Percentiles rank a stretch among this genome's conserved stretches.
These are phyloP conservation scores for Cryptosula pallasiana DNA, from an alignment of 2,888 invertebrate species.

Conservation along the genomic window DNA sequence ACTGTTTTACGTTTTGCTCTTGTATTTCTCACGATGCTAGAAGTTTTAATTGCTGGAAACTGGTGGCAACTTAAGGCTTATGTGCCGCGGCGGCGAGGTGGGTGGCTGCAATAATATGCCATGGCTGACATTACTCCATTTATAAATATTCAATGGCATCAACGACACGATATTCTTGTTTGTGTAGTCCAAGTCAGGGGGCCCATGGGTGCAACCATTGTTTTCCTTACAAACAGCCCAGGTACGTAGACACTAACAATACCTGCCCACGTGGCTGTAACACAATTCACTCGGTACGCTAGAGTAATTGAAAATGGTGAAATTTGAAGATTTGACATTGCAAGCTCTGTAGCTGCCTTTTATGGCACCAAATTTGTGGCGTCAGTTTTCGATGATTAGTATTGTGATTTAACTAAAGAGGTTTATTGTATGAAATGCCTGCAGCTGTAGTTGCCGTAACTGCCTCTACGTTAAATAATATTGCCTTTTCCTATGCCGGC, in stretches of 20 bases:
- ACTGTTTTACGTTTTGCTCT: too few species aligned
- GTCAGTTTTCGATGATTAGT: conserved; percentile 2
- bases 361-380: not conserved
- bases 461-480: too few species aligned
- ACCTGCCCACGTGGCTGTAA: not conserved
- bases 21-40: too few species aligned
- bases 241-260: not conserved
- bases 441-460: too few species aligned
- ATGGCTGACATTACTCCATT: not conserved
- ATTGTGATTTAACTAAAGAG: not conserved
- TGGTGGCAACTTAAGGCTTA: too few species aligned
- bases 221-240: not conserved
- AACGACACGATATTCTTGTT: not conserved
- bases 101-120: not conserved
- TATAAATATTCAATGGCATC: not conserved
- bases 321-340: conserved; percentile 14
- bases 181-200: not conserved
- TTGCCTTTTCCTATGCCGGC: too few species aligned
- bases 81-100: too few species aligned
- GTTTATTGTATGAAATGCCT: not conserved
- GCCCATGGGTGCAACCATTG: not conserved
- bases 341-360: not conserved
- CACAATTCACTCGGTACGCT: not conserved
- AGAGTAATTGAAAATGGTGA: conserved; percentile 5
- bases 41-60: too few species aligned